phyloP scores from a whole-genome alignment of 1,140 invertebrate species.

The Eriosoma lanigerum region DNA sequence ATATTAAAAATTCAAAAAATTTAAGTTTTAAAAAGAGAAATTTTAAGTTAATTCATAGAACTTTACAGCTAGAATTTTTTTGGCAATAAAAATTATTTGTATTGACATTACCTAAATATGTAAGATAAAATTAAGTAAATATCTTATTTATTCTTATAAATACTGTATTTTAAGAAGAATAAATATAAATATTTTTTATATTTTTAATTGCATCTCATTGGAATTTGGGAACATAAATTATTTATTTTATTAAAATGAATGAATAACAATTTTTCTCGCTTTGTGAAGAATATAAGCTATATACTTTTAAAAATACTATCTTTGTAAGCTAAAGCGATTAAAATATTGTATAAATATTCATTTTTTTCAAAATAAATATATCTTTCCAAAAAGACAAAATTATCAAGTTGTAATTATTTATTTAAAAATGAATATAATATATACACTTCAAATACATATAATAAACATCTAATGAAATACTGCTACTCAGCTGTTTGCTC shows the following conservation, averaged over 20 bases:
- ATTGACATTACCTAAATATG: neutral
- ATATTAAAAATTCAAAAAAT: neutral
- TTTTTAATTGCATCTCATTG: neutral
- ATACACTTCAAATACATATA: no score
- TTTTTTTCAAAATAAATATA: neutral
- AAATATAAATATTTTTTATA: neutral
- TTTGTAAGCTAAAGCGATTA: neutral
- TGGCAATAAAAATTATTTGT: neutral
- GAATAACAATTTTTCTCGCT: neutral
- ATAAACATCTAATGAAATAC: no score
- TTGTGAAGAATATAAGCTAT: no score
- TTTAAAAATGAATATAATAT: no score
- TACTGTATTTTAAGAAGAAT: neutral
- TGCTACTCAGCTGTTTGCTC: no score
- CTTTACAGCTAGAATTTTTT: slow-evolving; percentile 23
- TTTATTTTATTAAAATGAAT: slow-evolving; percentile 5
- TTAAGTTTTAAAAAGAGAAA: neutral
- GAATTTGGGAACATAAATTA: neutral
- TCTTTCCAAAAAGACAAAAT: no score
- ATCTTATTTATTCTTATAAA: neutral
- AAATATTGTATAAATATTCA: neutral
- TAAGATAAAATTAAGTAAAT: neutral
- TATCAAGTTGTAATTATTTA: no score
- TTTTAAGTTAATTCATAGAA: neutral
- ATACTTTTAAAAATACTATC: neutral